Conservation (phyloP, 2,888 invertebrate genomes). For the Pyrrhia umbra region DNA sequence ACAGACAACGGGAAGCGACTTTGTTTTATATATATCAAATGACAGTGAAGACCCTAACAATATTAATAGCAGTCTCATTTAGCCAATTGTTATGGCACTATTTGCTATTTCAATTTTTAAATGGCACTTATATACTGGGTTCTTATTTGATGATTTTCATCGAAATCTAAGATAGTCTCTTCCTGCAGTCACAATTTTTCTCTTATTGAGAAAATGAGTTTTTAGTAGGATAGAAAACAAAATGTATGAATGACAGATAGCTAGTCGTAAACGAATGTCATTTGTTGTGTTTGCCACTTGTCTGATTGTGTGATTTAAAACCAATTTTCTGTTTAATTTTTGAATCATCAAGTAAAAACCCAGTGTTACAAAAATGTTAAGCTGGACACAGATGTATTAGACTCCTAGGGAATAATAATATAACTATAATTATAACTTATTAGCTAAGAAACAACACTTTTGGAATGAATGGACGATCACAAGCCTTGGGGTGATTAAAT, state of each 20-base stretch:
- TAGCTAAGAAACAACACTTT: conserved; percentile 72
- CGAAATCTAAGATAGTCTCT: conserved; percentile 25
- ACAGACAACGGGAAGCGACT: too few species aligned
- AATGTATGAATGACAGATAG: too few species aligned
- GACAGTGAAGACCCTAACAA: conserved; percentile 6
- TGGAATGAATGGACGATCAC: conserved; percentile 86
- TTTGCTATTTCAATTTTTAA: conserved; percentile 24
- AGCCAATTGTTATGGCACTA: conserved; percentile 53
- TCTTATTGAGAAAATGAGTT: too few species aligned
- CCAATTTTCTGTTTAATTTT: background rate
- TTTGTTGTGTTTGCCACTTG: too few species aligned
- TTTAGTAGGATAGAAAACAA: too few species aligned
- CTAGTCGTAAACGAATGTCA: too few species aligned
- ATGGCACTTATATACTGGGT: conserved; percentile 47
- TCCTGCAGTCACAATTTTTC: too few species aligned
- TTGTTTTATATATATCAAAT: too few species aligned
- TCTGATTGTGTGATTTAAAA: too few species aligned
- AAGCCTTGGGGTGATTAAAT: conserved; percentile 76
- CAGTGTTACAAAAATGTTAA: conserved; percentile 28
- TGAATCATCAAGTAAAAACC: conserved; percentile 38
- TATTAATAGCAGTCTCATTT: conserved; percentile 5
- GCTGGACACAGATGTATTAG: conserved; percentile 44
- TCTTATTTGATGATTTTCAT: conserved; percentile 32
- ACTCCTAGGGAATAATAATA: conserved; percentile 53
- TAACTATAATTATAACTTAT: conserved; percentile 64